Base-by-base conservation (phyloP, 2,797 vertebrate species). In the Cottoperca gobio region DNA sequence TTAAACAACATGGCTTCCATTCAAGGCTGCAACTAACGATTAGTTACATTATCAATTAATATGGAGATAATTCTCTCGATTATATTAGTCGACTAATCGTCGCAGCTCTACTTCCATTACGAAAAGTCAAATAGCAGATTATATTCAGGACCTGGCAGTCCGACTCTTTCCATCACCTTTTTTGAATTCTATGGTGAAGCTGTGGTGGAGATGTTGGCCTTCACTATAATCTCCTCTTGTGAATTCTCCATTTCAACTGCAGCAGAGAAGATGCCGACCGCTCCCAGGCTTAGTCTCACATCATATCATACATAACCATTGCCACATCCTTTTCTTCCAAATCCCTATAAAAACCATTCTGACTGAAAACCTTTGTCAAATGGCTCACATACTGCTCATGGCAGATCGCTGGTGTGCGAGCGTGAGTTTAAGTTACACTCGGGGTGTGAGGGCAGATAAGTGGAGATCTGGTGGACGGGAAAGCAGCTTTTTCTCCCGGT, bases 401-500 rank as follows among this genome's bases (percentile, higher is more conserved):
- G 71, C 62, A 62, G 14, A 81, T 78, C 53, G n/a, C 45, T 57
- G 57, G 63, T 73, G 65, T 63, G 72, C 52, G 73, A 49, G 60
- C 33, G 60, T 57, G 74, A 86, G 79, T 84, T 81, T 82, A 28
- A 57, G 78, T 86, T 76, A 76, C 86, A 83, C 60, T 70, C 26
- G 2, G 79, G 72, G 81, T 81, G 83, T 73, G 70, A 69, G 68
- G 63, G 65, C 78, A 85, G 81, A 84, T 83, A 84, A 82, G 83
- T 82, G 83, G 79, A 79, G 87, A 73, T 87, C 71, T 77, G 81
- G 81, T 78, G 76, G 57, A 86, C 66, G 33, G 33, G 73, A 89
- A 83, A 75, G 86, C 79, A 85, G 76, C 79, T 77, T 88, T 83
- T 88, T 81, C 84, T 87, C 80, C 70, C 24, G 14, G 62, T 88